A percentile compares a stretch with the other conserved stretches of the same genome.
Conservation (phyloP, 1,140 invertebrate genomes). For the Pseudomyrmex concolor region DNA sequence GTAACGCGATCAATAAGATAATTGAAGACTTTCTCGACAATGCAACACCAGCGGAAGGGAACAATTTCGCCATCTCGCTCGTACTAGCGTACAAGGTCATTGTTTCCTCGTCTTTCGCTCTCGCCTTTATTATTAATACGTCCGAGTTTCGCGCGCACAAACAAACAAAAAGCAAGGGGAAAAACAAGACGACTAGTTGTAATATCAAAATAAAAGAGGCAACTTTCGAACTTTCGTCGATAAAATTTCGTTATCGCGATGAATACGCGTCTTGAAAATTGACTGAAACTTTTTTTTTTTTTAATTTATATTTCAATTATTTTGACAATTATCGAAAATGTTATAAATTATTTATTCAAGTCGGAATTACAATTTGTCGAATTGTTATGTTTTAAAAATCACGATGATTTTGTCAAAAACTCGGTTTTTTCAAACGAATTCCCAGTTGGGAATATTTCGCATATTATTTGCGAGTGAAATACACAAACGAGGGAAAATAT, state of each 20-base stretch:
- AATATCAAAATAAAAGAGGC: background rate
- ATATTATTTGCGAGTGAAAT: background rate
- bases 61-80: slow-evolving; percentile 70
- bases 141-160: background rate
- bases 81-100: slow-evolving; percentile 66
- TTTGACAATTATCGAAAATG: background rate
- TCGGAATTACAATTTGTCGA: background rate
- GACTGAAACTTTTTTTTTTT: no score
- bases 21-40: slow-evolving; percentile 78
- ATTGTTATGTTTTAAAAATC: background rate
- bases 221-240: background rate
- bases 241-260: background rate
- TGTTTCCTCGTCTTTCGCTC: slow-evolving; percentile 61
- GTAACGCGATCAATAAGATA: slow-evolving; percentile 78
- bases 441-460: no score
- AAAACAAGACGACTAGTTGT: background rate
- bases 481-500: background rate
- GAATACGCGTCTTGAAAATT: background rate
- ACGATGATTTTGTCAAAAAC: background rate
- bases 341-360: background rate
- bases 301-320: background rate
- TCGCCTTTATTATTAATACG: slow-evolving; percentile 25
- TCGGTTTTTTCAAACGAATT: background rate
- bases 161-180: background rate
- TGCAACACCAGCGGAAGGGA: slow-evolving; percentile 70